Base-by-base conservation (phyloP, 2,797 vertebrate genomes). In the Allobates femoralis region DNA sequence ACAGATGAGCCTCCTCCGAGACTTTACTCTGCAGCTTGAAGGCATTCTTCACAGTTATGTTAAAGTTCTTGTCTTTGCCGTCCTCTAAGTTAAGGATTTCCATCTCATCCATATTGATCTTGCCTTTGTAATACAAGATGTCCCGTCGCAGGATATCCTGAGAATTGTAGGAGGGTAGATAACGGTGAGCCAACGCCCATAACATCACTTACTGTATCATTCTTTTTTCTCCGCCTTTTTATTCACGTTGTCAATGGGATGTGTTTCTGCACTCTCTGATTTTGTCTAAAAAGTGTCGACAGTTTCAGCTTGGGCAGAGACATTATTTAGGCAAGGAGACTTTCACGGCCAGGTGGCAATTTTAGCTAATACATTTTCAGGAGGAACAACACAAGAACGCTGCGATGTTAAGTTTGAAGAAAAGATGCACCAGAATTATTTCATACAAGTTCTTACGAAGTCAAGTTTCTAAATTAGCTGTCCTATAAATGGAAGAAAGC, bases 121-220 rank as follows among this genome's bases (percentile, higher is more conserved):
- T 94, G n/a, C 96, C 97, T 90, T 99, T 99, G 83, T 99, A 99
- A 92, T 99, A 99, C 60, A 99, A 85, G 89, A 99, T 96, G 76
- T 99, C 98, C 67, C 97, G 93, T 26, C 97, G 96, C 85, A 99
- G 91, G 58, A 99, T 96, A 91, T 99, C 98, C 98, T 99, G 91
- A 28, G 32, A 56, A 32, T 67, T 55, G 21, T 10, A 60, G 34
- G 71, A 56, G 12, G 60, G 28, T 5, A 85, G 19, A 30, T 28
- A 12, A 56, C 18, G 41, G 2, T 30, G 34, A 8, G 32, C 58
- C 56, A n/a, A 26, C 56, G 28, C 26, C 12, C 26, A 37, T 6
- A 23, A 32, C 16, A 62, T 1, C 12, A 55, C 79, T 37, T 28
- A 3, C 46, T 75, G 16, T 53, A 75, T 15, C 28, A 50, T 41